These are phyloP conservation scores for Phasia obesa DNA, from an alignment of 2,888 invertebrate genomes.

Conservation along the genomic window DNA sequence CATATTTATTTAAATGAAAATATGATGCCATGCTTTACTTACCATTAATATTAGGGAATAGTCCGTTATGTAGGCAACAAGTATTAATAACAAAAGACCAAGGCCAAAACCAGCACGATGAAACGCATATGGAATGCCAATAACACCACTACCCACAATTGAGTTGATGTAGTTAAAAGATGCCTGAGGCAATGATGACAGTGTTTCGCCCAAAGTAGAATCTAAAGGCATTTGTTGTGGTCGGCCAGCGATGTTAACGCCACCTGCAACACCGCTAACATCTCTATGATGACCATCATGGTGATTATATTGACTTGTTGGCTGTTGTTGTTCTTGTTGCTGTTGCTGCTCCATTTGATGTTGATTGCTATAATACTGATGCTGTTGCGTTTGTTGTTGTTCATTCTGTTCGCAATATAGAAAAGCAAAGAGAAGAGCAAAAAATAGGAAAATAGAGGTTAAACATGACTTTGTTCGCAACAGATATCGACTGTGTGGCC, in stretches of 20 bases:
- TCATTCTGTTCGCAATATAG: constrained; percentile 73
- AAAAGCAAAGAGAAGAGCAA: constrained; percentile 3
- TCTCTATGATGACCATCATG: constrained; percentile 47
- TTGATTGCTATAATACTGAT: constrained; percentile 66
- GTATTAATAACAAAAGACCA: constrained; percentile 87
- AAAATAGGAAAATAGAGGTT: constrained; percentile 20
- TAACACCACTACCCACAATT: constrained; percentile 93
- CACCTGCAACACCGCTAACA: constrained; percentile 21
- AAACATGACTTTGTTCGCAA: constrained; percentile 2
- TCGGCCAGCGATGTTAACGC: constrained; percentile 15
- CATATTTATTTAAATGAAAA: not conserved
- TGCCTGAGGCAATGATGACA: constrained; percentile 88
- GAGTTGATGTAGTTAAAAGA: constrained; percentile 95
- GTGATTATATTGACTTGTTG: constrained; percentile 59
- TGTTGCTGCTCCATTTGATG: constrained; percentile 74
- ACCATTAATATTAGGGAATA: constrained; percentile 92
- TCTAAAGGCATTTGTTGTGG: constrained; percentile 52
- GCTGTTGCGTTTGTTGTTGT: constrained; percentile 75
- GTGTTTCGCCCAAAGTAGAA: constrained; percentile 82
- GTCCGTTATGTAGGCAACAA: constrained; percentile 90
- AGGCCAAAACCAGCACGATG: constrained; percentile 91
- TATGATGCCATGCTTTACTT: constrained; percentile 79
- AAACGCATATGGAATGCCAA: constrained; percentile 92
- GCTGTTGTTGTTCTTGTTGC: constrained; percentile 72
- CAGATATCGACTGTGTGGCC: not conserved